A percentile compares a stretch with the other conserved stretches of the same genome.
Evolutionary conservation across 2,888 invertebrate species (phyloP).

Genomic region (Tiphia femorata): DNA sequence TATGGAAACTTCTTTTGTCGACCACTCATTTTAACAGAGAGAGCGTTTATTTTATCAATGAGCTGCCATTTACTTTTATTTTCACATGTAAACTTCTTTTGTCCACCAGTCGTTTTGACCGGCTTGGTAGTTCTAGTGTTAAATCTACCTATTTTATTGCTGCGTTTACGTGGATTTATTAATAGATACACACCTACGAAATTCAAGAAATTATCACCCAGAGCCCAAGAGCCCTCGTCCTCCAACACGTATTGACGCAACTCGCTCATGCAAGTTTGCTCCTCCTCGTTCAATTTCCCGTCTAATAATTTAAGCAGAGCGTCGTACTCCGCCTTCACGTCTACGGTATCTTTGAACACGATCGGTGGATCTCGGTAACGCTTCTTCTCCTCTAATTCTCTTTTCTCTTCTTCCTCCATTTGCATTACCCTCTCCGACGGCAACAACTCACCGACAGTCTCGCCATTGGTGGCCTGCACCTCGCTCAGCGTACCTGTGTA

Average conservation of each 20-base stretch:
- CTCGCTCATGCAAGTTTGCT: slow-evolving; percentile 83
- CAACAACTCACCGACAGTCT: slow-evolving; percentile 61
- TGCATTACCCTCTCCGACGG: slow-evolving; percentile 72
- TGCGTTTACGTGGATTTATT: neutral
- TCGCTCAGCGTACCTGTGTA: slow-evolving; percentile 49
- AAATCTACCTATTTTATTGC: no score
- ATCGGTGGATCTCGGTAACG: slow-evolving; percentile 84
- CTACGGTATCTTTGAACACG: slow-evolving; percentile 78
- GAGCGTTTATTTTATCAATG: no score
- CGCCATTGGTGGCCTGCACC: slow-evolving; percentile 55
- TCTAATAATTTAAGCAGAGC: slow-evolving; percentile 78
- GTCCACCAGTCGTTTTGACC: no score
- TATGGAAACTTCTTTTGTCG: no score
- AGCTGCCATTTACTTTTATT: no score
- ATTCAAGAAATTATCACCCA: slow-evolving; percentile 87
- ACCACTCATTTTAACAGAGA: no score
- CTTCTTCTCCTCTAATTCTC: slow-evolving; percentile 79
- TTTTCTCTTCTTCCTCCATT: slow-evolving; percentile 76
- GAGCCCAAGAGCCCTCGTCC: slow-evolving; percentile 93
- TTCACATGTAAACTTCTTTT: no score
- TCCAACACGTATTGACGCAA: slow-evolving; percentile 89
- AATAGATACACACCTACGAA: slow-evolving; percentile 77
- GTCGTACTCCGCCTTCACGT: slow-evolving; percentile 83
- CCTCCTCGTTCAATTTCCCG: slow-evolving; percentile 80
- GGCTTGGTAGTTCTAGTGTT: no score